Percentiles rank a stretch among this genome's conserved stretches.
These are phyloP conservation scores for Neodiprion fabricii DNA, from an alignment of 1,140 invertebrate genomes.

Conservation along the genomic window DNA sequence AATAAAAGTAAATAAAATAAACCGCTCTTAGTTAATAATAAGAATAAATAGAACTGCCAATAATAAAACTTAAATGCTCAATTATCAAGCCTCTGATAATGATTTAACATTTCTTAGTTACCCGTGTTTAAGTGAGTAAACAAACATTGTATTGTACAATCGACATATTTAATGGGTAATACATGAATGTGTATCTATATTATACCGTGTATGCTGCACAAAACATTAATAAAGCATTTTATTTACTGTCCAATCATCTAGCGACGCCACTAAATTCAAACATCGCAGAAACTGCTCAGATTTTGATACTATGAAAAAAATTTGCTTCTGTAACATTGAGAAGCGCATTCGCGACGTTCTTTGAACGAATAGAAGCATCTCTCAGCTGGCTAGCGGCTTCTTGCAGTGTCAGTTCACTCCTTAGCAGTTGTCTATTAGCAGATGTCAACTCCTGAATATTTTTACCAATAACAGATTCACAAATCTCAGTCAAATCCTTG, in stretches of 20 bases:
- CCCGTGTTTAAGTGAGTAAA: too few relatives aligned
- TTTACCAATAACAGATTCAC: slow-evolving; percentile 43
- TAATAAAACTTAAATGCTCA: slow-evolving; percentile 3
- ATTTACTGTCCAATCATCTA: background rate
- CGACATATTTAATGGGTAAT: too few relatives aligned
- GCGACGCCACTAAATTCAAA: background rate
- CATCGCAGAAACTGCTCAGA: slow-evolving; percentile 25
- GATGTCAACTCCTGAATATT: slow-evolving; percentile 49
- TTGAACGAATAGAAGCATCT: slow-evolving; percentile 42
- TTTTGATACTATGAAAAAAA: slow-evolving; percentile 55
- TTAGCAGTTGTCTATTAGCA: slow-evolving; percentile 55
- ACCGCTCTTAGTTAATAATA: background rate
- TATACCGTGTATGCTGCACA: too few relatives aligned
- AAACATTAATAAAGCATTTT: too few relatives aligned
- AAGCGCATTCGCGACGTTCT: slow-evolving; percentile 43
- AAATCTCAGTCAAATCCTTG: slow-evolving; percentile 48
- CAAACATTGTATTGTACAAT: too few relatives aligned
- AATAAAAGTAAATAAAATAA: too few relatives aligned
- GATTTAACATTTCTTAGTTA: too few relatives aligned
- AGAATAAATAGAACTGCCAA: slow-evolving; percentile 1
- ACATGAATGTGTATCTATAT: too few relatives aligned
- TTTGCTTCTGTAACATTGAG: slow-evolving; percentile 48
- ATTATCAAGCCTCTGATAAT: background rate
- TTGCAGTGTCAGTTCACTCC: slow-evolving; percentile 55
- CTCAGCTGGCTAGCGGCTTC: slow-evolving; percentile 52